Percentiles rank a stretch among this genome's conserved stretches.
phyloP scores from a whole-genome alignment of 2,797 vertebrate genomes.

The Hozukius guyotensis region DNA sequence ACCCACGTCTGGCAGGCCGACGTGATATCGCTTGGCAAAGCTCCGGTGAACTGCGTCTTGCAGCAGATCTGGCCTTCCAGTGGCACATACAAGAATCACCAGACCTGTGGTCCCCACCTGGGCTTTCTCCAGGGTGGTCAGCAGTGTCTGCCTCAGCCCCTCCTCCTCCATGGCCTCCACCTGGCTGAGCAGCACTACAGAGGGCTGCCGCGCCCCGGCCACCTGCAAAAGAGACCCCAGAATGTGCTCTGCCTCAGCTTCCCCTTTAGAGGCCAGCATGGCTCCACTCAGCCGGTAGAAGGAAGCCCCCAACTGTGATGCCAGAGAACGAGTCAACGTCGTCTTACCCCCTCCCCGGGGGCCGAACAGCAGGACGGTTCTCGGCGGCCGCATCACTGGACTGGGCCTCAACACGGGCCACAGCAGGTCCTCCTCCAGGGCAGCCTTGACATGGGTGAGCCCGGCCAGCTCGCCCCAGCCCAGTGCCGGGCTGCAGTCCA shows the following conservation, averaged over 20 bases:
- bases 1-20: constrained; percentile 86
- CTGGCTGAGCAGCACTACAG: constrained; percentile 91
- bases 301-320: constrained; percentile 92
- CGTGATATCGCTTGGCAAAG: constrained; percentile 91
- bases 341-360: constrained; percentile 90
- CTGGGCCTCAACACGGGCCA: constrained; percentile 93
- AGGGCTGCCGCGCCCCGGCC: constrained; percentile 87
- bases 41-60: constrained; percentile 90
- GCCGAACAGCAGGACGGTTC: constrained; percentile 92
- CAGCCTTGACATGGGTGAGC: constrained; percentile 89
- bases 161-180: constrained; percentile 87
- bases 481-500: constrained; percentile 90
- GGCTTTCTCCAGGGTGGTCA: constrained; percentile 88
- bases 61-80: constrained; percentile 89
- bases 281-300: constrained; percentile 88
- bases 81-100: constrained; percentile 90
- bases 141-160: constrained; percentile 87
- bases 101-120: constrained; percentile 82
- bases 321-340: constrained; percentile 90
- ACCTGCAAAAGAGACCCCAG: constrained; percentile 89
- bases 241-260: constrained; percentile 91
- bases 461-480: constrained; percentile 93
- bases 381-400: constrained; percentile 80
- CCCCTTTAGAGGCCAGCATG: constrained; percentile 88
- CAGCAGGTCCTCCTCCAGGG: constrained; percentile 93